Conservation (phyloP, 1,140 invertebrate genomes). For the roundworm (Caenorhabditis elegans) region DNA sequence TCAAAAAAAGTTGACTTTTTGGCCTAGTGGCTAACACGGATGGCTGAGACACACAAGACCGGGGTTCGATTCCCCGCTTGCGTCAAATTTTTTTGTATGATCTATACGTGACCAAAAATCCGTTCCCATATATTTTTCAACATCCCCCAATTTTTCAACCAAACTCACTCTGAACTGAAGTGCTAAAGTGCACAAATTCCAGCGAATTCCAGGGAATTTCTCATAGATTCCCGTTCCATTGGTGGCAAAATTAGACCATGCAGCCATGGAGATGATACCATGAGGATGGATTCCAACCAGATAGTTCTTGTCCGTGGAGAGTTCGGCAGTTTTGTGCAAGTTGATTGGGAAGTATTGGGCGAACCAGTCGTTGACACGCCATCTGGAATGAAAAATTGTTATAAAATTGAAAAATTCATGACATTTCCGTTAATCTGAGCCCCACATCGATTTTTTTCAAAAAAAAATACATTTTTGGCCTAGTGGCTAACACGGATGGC, state of each 20-base stretch:
- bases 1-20: too few relatives aligned
- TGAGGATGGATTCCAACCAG: constrained; percentile 78
- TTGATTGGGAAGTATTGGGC: constrained; percentile 37
- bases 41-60: too few relatives aligned
- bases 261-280: constrained; percentile 69
- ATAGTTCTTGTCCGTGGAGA: constrained; percentile 35
- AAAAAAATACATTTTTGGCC: too few relatives aligned
- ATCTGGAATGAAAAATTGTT: background rate
- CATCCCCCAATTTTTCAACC: background rate
- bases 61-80: too few relatives aligned
- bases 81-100: too few relatives aligned
- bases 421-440: too few relatives aligned
- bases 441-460: too few relatives aligned
- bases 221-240: constrained; percentile 75
- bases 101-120: too few relatives aligned
- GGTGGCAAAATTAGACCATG: constrained; percentile 73
- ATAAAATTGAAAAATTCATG: too few relatives aligned
- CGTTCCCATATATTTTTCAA: too few relatives aligned
- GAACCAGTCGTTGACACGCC: constrained; percentile 35
- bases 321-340: constrained; percentile 36
- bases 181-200: constrained; percentile 5
- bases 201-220: background rate
- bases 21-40: too few relatives aligned
- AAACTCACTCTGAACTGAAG: background rate
- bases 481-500: too few relatives aligned